A percentile compares a stretch with the other conserved stretches of the same genome.
Conservation (phyloP, 2,797 vertebrate genomes). For the Pangasius mekongensis region DNA sequence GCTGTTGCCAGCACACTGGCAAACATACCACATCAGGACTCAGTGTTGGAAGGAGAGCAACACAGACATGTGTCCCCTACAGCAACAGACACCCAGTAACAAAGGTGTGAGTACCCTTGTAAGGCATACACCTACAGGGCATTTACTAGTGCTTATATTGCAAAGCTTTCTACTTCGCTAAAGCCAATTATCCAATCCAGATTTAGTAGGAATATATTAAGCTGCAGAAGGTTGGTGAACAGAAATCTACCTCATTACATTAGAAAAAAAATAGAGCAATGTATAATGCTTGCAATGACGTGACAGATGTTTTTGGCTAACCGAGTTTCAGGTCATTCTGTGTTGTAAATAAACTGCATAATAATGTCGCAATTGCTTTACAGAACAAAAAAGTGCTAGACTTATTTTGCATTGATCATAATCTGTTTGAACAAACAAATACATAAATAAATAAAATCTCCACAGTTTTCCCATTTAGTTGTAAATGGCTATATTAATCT, state of each 20-base stretch:
- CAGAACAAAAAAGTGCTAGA: constrained; percentile 17
- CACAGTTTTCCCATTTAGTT: not conserved
- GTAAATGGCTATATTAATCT: not conserved
- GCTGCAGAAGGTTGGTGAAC: not conserved
- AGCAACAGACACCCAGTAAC: not conserved
- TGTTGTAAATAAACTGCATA: constrained; percentile 28
- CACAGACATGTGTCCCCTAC: not conserved
- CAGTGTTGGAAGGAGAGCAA: not conserved
- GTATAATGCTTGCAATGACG: constrained; percentile 50
- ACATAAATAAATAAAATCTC: not conserved
- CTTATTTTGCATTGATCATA: constrained; percentile 37
- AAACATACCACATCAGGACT: not conserved
- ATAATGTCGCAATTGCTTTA: constrained; percentile 39
- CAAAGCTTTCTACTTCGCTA: constrained; percentile 1
- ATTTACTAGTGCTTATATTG: not conserved
- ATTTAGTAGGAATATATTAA: constrained; percentile 5
- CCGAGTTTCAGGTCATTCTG: not conserved
- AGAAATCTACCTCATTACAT: not conserved
- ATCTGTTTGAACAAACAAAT: constrained; percentile 48
- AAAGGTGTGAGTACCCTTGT: not conserved
- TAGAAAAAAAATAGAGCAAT: constrained; percentile 11
- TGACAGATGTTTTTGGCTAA: constrained; percentile 55
- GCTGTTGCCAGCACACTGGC: not conserved
- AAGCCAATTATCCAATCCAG: not conserved
- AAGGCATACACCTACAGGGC: not conserved